Evolutionary conservation across 2,113 vertebrate species (phyloP).

Genomic region (Anser cygnoides): DNA sequence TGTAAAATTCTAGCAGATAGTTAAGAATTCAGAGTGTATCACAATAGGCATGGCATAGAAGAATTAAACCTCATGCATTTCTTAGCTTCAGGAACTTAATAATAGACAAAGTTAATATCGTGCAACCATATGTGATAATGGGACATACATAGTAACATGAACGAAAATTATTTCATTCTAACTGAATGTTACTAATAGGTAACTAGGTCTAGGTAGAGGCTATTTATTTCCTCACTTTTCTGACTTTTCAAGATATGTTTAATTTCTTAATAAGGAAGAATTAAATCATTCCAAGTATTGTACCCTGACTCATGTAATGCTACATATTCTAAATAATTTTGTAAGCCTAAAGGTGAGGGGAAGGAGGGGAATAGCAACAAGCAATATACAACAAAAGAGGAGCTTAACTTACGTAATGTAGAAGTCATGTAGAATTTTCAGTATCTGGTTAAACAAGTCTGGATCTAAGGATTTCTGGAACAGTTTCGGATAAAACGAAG

Average conservation of each 20-base stretch:
- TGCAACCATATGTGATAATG: background rate
- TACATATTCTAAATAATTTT: background rate
- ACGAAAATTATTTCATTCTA: background rate
- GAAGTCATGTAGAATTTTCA: constrained; percentile 86
- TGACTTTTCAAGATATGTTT: background rate
- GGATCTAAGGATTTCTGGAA: constrained; percentile 93
- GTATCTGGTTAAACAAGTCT: constrained; percentile 88
- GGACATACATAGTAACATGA: background rate
- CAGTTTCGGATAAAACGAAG: constrained; percentile 81
- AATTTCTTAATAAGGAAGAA: background rate
- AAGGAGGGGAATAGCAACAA: background rate
- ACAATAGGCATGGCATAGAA: background rate
- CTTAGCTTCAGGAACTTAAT: background rate
- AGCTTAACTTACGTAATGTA: constrained; percentile 86
- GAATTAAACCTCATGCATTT: background rate
- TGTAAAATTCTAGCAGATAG: background rate
- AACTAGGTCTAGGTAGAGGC: background rate
- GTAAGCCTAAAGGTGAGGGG: accelerated
- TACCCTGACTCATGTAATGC: background rate
- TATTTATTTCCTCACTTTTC: background rate
- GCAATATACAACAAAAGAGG: background rate
- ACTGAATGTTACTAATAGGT: background rate
- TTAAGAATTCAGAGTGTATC: background rate
- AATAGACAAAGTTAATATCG: background rate
- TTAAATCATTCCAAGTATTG: background rate